Conservation (phyloP, 1,140 invertebrate species). For the Nomia melanderi region DNA sequence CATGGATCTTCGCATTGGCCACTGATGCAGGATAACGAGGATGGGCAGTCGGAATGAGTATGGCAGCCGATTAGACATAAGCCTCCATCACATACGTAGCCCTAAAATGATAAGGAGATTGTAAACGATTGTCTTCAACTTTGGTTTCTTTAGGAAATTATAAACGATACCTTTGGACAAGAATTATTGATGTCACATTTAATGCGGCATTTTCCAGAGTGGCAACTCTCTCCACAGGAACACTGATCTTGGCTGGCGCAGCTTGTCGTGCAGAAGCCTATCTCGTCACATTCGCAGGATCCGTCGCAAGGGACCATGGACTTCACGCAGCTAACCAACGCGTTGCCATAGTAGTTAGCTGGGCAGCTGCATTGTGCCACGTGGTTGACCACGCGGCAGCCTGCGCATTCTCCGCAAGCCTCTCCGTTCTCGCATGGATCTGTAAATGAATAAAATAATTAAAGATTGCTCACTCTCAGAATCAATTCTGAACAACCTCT, state of each 20-base stretch:
- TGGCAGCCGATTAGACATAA: conserved; percentile 88
- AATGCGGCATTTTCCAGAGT: conserved; percentile 83
- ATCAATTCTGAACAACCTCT: no score
- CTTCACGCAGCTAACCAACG: conserved; percentile 87
- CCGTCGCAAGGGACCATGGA: conserved; percentile 85
- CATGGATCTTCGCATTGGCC: conserved; percentile 91
- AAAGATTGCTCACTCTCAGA: no score
- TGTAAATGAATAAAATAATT: conserved; percentile 56
- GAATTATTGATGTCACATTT: conserved; percentile 82
- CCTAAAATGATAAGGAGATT: conserved; percentile 64
- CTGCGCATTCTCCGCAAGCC: conserved; percentile 91
- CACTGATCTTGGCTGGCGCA: conserved; percentile 87
- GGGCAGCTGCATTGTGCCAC: conserved; percentile 92
- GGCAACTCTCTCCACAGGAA: conserved; percentile 87
- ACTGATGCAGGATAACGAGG: conserved; percentile 88
- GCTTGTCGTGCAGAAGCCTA: conserved; percentile 87
- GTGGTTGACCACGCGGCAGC: conserved; percentile 91
- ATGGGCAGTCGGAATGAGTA: conserved; percentile 89
- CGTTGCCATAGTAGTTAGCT: conserved; percentile 89
- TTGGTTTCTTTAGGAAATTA: neutral
- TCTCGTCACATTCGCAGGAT: conserved; percentile 88
- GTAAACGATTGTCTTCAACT: no score
- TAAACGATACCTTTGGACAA: conserved; percentile 76
- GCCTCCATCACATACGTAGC: conserved; percentile 85
- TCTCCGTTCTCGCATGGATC: conserved; percentile 88